Evolutionary conservation across 2,113 vertebrate genomes (phyloP), one percentile per base, ranked within the genome.

Genomic region (Erythrocercus mccallii): DNA sequence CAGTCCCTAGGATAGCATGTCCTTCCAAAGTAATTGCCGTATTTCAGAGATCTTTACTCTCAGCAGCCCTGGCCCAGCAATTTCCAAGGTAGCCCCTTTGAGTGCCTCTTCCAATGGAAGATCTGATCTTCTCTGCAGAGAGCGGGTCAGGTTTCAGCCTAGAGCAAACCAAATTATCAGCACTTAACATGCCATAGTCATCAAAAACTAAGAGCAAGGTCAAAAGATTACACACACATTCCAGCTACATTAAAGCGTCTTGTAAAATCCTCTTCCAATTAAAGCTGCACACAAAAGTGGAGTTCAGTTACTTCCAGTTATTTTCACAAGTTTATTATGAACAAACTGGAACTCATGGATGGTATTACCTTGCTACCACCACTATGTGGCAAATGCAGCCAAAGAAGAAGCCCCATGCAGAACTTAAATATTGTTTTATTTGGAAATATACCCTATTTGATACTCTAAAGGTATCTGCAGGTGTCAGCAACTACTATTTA

Each of bases 71-170:
- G n/a, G 71, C 15, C n/a, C 60, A n/a, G 35, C 25, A 40, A 78
- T 73, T 90, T 77, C 76, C 54, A 81, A 56, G 47, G 66, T 4
- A 92, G 54, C 12, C 74, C 50, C 71, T 90, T 3, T 37, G 38
- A 87, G n/a, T 24, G 68, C 45, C 81, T 90, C 71, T 83, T 81
- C 56, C 62, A 86, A 42, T 1, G 42, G 37, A 83, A 89, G 81
- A 88, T 73, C 48, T 69, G 70, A 89, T 61, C 37, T 66, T 78
- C 64, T 95, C 57, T 92, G 35, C 42, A 58, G n/a, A 66, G 42
- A 78, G 53, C 22, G 88, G 93, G 79, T 95, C 92, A 81, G 79
- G 64, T 94, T 97, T 96, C 93, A 92, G 85, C 82, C 93, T 51
- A 77, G 13, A 91, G 92, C 74, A 95, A 93, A 86, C 56, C 51